Evolutionary conservation across 2,888 invertebrate species (phyloP), one percentile per base, ranked within the genome.

Genomic region (Archips crataeganus): DNA sequence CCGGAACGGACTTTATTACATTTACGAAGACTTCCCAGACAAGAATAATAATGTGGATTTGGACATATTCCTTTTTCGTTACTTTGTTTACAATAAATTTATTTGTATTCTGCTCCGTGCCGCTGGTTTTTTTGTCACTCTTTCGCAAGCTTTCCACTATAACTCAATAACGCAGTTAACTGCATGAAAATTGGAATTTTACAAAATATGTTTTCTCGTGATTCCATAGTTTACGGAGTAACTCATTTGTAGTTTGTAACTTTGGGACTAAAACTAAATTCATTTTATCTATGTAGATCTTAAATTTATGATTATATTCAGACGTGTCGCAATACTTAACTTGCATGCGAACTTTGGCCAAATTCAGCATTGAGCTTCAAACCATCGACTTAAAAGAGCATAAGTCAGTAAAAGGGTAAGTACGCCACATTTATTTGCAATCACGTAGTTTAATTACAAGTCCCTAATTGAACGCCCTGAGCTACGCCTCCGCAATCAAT

Each of bases 31-130:
- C 78, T 77, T 81, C 81, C 79, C 77, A 79, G 77, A 73, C 79
- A 77, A 78, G 79, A 79, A 80, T 81, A 82, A 74, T 83, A 87
- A 90, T 90, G 87, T 91, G 90, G 88, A 92, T 91, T 91, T 90
- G 89, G 90, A 81, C 76, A 72, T 79, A 84, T 87, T 83, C 83
- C 32, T 80, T 73, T 80, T 81, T 80, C 79, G 77, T 81, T 80
- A 80, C 74, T 70, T 85, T 85, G 86, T 83, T 89, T 85, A 82
- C 81, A 92, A 90, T 90, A 92, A 93, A 92, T 83, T 81, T 78
- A 83, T 87, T 84, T 88, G 83, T 87, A 84, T 85, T 83, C 84
- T 79, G 87, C 85, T 90, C 88, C 83, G 78, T 79, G 77, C 79
- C 75, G 79, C 81, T 84, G 76, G 80, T 86, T 85, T 80, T 82